Evolutionary conservation across 2,113 vertebrate genomes (phyloP), one percentile per base, ranked within the genome.

Genomic region (Lampris megalopsis): DNA sequence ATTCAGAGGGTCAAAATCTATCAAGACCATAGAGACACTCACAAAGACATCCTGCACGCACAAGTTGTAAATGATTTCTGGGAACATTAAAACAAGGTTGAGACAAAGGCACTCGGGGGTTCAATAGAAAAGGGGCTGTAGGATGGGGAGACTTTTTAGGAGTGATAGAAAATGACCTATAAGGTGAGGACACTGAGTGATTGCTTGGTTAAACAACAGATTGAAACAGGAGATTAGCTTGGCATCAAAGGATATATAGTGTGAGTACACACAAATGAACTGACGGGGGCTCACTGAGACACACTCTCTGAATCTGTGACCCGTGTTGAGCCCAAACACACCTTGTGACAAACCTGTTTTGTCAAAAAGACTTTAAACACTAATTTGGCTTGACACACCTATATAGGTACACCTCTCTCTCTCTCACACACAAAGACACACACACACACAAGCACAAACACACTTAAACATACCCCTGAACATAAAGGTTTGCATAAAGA

Each of bases 61-160:
- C 71, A 80, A 63, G 43, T 77, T 70, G 77, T 75, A 83, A 83
- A 88, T 88, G 73, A 85, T 70, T n/a, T 3, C 49, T 45, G 66
- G 58, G 54, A 40, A 47, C 57, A 50, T 66, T 59, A 47, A 82
- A 75, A 79, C 74, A 87, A 90, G 89, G 84, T 78, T 72, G 81
- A 70, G 52, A 76, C 79, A 90, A 92, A 92, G 86, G 84, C 87
- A 87, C 73, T 88, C 82, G 79, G 42, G 59, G 64, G 72, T 69
- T 83, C 78, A 73, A 77, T 79, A 67, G 71, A 63, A 78, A 75
- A 63, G 52, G 41, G 77, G 41, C 58, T 38, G 75, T 85, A 81
- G n/a, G 40, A 57, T 48, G 66, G 41, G 48, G 65, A 68, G 71
- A 53, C 5, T 3, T 79, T 84, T 79, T 41, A 63, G 52, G 71